These are phyloP conservation scores for Lutjanus erythropterus DNA, from an alignment of 2,113 vertebrate genomes.

Conservation along the genomic window DNA sequence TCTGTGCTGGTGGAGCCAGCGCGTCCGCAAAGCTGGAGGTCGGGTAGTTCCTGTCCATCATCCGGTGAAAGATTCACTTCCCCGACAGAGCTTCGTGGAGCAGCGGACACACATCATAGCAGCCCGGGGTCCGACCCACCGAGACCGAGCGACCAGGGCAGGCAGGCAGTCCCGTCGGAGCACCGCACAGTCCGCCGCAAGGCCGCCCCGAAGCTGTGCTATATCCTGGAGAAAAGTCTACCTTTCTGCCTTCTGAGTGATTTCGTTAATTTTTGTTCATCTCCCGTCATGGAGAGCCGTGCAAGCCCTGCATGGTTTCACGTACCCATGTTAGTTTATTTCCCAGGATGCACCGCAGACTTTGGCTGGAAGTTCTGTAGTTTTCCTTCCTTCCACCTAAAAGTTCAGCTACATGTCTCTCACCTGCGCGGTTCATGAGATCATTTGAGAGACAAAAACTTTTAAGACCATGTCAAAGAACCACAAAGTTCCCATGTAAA, in stretches of 20 bases:
- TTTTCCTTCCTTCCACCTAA: conserved; percentile 29
- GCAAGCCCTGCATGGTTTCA: conserved; percentile 76
- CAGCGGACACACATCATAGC: conserved; percentile 83
- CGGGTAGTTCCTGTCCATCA: conserved; percentile 96
- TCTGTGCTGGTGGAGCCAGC: conserved; percentile 87
- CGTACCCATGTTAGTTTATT: conserved; percentile 87
- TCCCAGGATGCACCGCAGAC: conserved; percentile 89
- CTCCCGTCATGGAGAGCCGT: conserved; percentile 61
- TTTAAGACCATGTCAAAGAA: too few species aligned
- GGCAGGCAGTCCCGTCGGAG: conserved; percentile 67
- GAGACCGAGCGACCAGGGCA: conserved; percentile 16
- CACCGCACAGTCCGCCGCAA: conserved; percentile 29
- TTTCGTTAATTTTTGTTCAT: conserved; percentile 56
- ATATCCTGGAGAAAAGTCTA: conserved; percentile 46
- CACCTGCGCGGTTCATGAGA: not conserved
- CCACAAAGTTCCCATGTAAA: too few species aligned
- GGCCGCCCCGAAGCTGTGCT: conserved; percentile 29
- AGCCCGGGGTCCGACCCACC: conserved; percentile 66
- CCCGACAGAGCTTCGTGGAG: conserved; percentile 79
- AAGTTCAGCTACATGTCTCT: not conserved
- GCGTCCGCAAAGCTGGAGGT: conserved; percentile 91
- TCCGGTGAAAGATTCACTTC: conserved; percentile 85
- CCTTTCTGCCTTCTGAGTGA: conserved; percentile 10
- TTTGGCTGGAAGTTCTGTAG: conserved; percentile 67
- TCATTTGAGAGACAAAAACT: not conserved